Base-by-base conservation (phyloP, 2,797 vertebrate genomes). In the Poeciliopsis gracilis region DNA sequence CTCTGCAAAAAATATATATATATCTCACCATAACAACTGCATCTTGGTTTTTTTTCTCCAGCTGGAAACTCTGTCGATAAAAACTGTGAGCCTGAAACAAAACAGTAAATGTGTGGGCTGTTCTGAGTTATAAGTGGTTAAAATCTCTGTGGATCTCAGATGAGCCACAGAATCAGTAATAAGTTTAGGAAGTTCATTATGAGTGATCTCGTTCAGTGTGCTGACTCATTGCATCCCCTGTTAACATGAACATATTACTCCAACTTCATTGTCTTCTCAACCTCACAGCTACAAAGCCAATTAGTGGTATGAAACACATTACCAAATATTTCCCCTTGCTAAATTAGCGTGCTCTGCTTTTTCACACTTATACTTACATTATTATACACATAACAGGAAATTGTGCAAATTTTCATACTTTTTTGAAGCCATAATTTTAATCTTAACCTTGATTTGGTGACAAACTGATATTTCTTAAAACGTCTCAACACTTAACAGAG, bases 241-340 rank as follows among this genome's bases (percentile, higher is more conserved):
- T 53, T 74, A 43, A 76, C 72, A 55, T 41, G 47, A 49, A 79
- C 71, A 55, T 28, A 75, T 76, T 38, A 28, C 6, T 77, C 36
- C 63, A 77, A 69, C 61, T 82, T 75, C 61, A 57, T 76, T 77
- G 77, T 74, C 66, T 82, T 86, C 78, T 77, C 20, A 30, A 23
- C 69, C n/a, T 79, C 70, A 20, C 66, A 73, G 73, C 63, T 77
- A 55, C 41, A 55, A 15, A 33, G 45, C 55, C 59, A 80, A 47
- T 71, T 78, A 57, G 66, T 55, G 36, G 67, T 70, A 73, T 30
- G 43, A 73, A 78, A 86, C 63, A 41, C 74, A 69, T 67, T 47
- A 66, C 67, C 41, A 75, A 36, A 41, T 46, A 47, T 70, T 84
- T 72, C 75, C 7, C 18, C 59, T 71, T 43, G 15, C 12, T 82